Conservation (phyloP, 2,888 invertebrate genomes). For the Scelioninae gen. 2 region DNA sequence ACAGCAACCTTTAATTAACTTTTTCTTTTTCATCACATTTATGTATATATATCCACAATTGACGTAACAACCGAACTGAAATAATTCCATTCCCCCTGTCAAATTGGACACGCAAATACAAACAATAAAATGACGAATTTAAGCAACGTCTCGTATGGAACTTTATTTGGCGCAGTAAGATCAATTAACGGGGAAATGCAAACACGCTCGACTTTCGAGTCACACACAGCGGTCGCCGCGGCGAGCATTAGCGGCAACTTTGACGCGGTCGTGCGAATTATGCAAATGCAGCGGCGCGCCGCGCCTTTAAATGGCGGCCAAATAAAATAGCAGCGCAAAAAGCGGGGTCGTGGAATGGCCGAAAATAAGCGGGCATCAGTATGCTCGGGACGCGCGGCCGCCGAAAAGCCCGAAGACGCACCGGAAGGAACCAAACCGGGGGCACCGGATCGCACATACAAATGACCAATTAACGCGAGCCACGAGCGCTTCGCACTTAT, state of each 20-base stretch:
- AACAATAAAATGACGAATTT: too few relatives aligned
- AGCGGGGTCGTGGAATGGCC: conserved; percentile 34
- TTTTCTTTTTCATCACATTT: too few relatives aligned
- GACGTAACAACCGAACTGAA: too few relatives aligned
- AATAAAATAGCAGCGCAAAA: conserved; percentile 44
- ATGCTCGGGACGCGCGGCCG: conserved; percentile 58
- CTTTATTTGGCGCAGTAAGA: conserved; percentile 10
- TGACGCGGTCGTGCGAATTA: conserved; percentile 48
- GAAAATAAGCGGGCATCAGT: conserved; percentile 61
- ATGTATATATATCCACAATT: too few relatives aligned
- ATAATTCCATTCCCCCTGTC: too few relatives aligned
- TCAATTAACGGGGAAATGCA: conserved; percentile 20
- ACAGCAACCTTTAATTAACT: too few relatives aligned
- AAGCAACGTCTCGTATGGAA: background rate
- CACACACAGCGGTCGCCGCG: conserved; percentile 6
- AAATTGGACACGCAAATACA: too few relatives aligned
- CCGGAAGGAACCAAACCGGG: conserved; percentile 70
- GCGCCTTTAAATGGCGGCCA: conserved; percentile 45
- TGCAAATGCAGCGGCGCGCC: conserved; percentile 38
- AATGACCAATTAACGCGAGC: conserved; percentile 68
- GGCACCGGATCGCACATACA: conserved; percentile 70
- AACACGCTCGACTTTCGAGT: conserved; percentile 37
- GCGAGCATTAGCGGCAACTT: conserved; percentile 43
- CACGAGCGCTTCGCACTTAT: conserved; percentile 35
- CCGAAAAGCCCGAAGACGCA: conserved; percentile 51